Conservation (phyloP, 2,888 invertebrate species). For the Morinoia aosen region DNA sequence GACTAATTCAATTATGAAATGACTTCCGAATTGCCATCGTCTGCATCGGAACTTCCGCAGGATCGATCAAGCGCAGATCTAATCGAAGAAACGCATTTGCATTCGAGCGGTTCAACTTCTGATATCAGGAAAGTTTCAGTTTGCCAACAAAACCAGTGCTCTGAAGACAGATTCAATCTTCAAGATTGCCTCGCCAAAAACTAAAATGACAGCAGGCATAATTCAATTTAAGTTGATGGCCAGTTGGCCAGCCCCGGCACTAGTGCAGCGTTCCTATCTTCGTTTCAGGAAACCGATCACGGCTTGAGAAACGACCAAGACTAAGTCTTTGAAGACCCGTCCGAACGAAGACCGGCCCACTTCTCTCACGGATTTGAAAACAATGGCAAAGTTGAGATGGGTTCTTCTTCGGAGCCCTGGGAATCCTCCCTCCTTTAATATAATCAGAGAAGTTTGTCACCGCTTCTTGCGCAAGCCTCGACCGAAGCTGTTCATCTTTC, state of each 20-base stretch:
- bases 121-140: conserved; percentile 29
- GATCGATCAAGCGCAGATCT: neutral
- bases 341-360: conserved; percentile 16
- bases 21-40: neutral
- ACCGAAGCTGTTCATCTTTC: conserved; percentile 10
- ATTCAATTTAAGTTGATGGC: conserved; percentile 13
- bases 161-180: conserved; percentile 1
- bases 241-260: neutral
- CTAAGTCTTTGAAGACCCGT: conserved; percentile 26
- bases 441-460: conserved; percentile 39
- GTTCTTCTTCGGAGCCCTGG: conserved; percentile 6
- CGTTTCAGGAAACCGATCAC: conserved; percentile 13
- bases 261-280: neutral
- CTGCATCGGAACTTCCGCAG: neutral
- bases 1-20: neutral
- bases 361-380: conserved; percentile 41
- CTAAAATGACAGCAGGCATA: neutral
- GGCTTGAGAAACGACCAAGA: neutral
- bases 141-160: conserved; percentile 3
- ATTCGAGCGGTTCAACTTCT: neutral
- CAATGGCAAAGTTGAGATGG: conserved; percentile 41
- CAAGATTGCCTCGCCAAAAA: conserved; percentile 24
- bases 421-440: conserved; percentile 33
- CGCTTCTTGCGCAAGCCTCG: neutral
- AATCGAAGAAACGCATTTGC: neutral